Conservation (phyloP, 2,888 invertebrate genomes). For the Disparrhopalites patrizii region DNA sequence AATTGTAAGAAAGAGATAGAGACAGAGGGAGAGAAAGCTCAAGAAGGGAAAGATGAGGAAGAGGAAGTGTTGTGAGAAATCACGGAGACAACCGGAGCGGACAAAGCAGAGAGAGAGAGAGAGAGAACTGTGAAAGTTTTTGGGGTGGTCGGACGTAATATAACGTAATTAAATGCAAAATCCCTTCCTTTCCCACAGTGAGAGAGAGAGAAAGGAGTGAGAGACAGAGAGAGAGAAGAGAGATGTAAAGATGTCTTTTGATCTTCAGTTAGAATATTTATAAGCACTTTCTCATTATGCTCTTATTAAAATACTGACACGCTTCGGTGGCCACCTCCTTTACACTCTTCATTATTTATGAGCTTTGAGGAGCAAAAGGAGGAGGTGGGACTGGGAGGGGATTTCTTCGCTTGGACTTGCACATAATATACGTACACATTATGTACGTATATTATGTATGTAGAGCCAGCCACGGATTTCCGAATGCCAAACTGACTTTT, state of each 20-base stretch:
- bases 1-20: background rate
- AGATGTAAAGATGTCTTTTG: conserved; percentile 16
- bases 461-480: no score
- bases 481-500: background rate
- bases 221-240: background rate
- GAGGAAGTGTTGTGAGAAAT: conserved; percentile 3
- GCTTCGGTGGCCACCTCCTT: conserved; percentile 21
- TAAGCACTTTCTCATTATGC: conserved; percentile 27
- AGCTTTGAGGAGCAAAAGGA: conserved; percentile 5
- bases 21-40: background rate
- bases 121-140: conserved; percentile 8
- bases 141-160: conserved; percentile 15
- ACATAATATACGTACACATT: no score
- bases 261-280: conserved; percentile 24
- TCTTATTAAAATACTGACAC: conserved; percentile 25
- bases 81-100: conserved; percentile 1
- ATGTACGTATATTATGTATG: no score
- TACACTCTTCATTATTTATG: conserved; percentile 26
- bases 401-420: no score
- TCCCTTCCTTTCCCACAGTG: background rate
- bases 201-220: background rate
- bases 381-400: background rate
- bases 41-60: background rate
- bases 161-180: conserved; percentile 29
- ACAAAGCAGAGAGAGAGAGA: background rate